Base-by-base conservation (phyloP, 2,888 invertebrate species). In the Eretmocerus hayati region DNA sequence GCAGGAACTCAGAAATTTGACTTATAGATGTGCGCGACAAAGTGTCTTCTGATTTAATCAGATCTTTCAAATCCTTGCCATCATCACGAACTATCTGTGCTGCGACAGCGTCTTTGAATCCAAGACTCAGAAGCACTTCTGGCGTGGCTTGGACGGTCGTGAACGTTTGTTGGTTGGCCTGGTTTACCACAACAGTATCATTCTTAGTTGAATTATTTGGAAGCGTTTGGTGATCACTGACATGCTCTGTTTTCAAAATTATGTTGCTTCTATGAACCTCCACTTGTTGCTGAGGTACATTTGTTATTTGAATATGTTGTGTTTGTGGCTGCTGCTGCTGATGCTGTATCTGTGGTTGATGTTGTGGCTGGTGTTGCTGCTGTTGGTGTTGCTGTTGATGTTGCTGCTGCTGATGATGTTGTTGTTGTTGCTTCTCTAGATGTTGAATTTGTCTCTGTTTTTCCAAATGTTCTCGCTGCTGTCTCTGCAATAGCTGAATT, bases 1-100 rank as follows among this genome's bases (percentile, higher is more conserved):
- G 59, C 5, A 71, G 51, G 47, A 71, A 71, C 53, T 71, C 71
- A 3, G 71, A 69, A 38, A 71, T 71, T 33, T 68, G 71, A 11
- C 66, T 69, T 8, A 71, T 69, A 3, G 71, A 64, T 41, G 61
- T 65, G 23, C 69, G 64, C 21, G 67, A 58, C 33, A 68, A 60
- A 2, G 57, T 58, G 16, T 71, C 70, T 1, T 71, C 71, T 1
- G 62, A 37, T 42, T 70, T 69, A 2, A 63, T 53, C 44, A 58
- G 67, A 22, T 67, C 64, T 33, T 68, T 67, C 18, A 63, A 63
- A 0, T 71, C 69, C 45, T 71, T 71, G 1, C 51, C 11, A 1
- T 71, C 71, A 2, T 70, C 69, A n/a, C 67, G 62, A 22, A 62
- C 56, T 1, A 62, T 52, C 43, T 66, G 66, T 1, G 63, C 45